Evolutionary conservation across 2,888 invertebrate genomes (phyloP), one percentile per base, ranked within the genome.

Genomic region (Drosophila nigricruria): DNA sequence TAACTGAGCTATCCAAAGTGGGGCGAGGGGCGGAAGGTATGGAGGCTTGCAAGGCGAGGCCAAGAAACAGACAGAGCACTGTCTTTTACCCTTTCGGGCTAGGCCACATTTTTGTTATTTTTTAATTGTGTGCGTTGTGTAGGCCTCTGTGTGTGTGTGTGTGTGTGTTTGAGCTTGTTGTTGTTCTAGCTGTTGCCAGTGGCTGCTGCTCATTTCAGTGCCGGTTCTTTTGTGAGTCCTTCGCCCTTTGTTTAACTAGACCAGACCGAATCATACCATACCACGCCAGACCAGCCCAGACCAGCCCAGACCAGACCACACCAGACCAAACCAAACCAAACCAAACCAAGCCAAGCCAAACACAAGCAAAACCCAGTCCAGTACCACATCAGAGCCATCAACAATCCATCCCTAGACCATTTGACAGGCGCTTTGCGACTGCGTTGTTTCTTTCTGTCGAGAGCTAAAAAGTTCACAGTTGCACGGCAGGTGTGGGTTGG

Each of bases 51-150:
- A 4, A 34, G 40, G 10, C 62, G 56, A 62, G 77, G 59, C 56
- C 43, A 57, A 54, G 25, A 14, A 59, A 36, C 36, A 56, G 38
- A 34, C 34, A 34, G 36, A 34, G 36, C 30, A n/a, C 25, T 36
- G 38, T 53, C 40, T 32, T 38, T 43, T 25, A 63, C 60, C 72
- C 47, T 63, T 68, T 60, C 59, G 49, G 45, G 43, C 63, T 65
- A 58, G 70, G 70, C 69, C 52, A 70, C 64, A 81, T 81, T 82
- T 84, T 88, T 82, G 88, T 88, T 82, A 84, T 82, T 88, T 82
- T 82, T 84, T 82, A 88, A 82, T 88, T 82, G 88, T 66, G 34
- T 38, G 53, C 84, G 67, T 60, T 70, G 57, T 70, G 57, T 71
- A 30, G 47, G n/a, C 47, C 30, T 42, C 18, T 67, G 18, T 59